phyloP scores from a whole-genome alignment of 2,797 vertebrate genomes.

The Morelia viridis region DNA sequence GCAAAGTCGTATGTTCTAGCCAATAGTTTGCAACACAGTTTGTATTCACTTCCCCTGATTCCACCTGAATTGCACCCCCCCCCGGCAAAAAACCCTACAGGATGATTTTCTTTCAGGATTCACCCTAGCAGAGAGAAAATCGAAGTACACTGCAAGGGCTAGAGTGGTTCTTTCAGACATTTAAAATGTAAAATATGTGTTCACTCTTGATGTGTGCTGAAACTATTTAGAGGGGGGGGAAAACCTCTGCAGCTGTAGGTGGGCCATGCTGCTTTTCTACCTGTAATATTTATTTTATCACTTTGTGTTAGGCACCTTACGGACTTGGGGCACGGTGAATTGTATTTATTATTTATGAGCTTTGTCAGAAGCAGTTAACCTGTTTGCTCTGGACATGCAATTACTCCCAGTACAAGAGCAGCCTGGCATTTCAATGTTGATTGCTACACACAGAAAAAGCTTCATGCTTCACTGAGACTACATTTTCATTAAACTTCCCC shows the following conservation, averaged over 20 bases:
- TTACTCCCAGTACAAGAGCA: slow-evolving; percentile 23
- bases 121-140: neutral
- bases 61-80: neutral
- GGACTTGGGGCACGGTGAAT: slow-evolving; percentile 28
- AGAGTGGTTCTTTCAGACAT: neutral
- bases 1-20: no score
- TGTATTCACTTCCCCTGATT: neutral
- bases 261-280: slow-evolving; percentile 17
- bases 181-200: slow-evolving; percentile 15
- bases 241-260: slow-evolving; percentile 8
- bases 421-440: slow-evolving; percentile 23
- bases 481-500: slow-evolving; percentile 30
- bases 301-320: neutral
- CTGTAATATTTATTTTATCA: slow-evolving; percentile 21
- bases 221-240: neutral
- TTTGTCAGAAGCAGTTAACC: slow-evolving; percentile 43
- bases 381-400: slow-evolving; percentile 11
- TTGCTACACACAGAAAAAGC: slow-evolving; percentile 29
- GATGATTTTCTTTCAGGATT: neutral
- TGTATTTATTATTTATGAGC: slow-evolving; percentile 21
- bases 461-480: slow-evolving; percentile 32
- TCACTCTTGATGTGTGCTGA: neutral
- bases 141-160: no score
- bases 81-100: neutral
- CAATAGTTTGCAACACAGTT: neutral